Conservation (phyloP, 2,113 vertebrate species). For the Corythornis vintsioides region DNA sequence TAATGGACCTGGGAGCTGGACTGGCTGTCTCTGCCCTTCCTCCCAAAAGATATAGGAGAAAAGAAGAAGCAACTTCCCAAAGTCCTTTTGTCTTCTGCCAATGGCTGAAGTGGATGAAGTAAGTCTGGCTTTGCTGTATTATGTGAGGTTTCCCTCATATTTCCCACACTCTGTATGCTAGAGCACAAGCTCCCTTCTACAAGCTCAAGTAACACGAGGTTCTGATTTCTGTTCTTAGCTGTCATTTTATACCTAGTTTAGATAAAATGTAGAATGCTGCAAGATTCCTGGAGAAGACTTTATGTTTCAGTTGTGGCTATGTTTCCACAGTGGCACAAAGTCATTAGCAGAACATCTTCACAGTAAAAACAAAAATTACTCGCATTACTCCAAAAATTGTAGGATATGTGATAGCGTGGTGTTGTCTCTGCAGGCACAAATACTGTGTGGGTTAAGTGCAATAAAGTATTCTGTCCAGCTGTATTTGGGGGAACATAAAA, state of each 20-base stretch:
- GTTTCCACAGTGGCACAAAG: neutral
- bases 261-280: neutral
- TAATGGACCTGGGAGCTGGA: neutral
- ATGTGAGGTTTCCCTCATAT: neutral
- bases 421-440: neutral
- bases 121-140: neutral
- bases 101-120: neutral
- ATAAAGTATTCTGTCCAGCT: conserved; percentile 21
- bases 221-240: neutral
- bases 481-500: conserved; percentile 16
- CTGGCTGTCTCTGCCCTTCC: neutral
- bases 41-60: neutral
- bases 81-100: neutral
- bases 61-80: neutral
- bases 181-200: neutral
- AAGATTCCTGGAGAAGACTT: neutral
- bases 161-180: neutral
- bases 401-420: neutral
- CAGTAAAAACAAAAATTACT: conserved; percentile 26
- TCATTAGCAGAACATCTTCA: neutral
- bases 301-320: neutral
- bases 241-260: neutral
- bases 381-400: conserved; percentile 40
- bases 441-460: conserved; percentile 17
- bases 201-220: neutral